Conservation (phyloP, 2,113 vertebrate genomes). For the Phalacrocorax pelagicus region DNA sequence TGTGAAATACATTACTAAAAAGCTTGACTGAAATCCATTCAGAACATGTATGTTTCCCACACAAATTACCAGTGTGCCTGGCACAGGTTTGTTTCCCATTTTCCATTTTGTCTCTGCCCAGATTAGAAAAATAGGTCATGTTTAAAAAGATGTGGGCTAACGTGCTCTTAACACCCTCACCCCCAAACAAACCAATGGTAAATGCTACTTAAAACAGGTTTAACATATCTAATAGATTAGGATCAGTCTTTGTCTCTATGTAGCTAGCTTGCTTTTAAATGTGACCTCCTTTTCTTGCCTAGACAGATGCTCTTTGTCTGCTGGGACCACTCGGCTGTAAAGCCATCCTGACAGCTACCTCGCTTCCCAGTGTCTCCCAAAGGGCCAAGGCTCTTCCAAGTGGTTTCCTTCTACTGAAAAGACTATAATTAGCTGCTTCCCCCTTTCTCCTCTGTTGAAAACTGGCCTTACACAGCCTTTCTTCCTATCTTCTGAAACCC, state of each 20-base stretch:
- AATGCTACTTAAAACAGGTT: conserved; percentile 19
- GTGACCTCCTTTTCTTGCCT: conserved; percentile 45
- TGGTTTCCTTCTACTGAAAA: conserved; percentile 28
- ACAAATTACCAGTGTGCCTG: neutral
- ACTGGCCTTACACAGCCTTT: neutral
- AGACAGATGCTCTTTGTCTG: conserved; percentile 47
- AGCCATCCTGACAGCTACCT: conserved; percentile 29
- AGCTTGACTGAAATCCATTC: neutral
- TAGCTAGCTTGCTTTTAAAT: conserved; percentile 10
- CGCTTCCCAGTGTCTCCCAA: neutral
- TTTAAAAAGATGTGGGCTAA: neutral
- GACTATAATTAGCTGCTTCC: conserved; percentile 49
- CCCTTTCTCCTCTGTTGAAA: conserved; percentile 3
- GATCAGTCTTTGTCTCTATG: conserved; percentile 9
- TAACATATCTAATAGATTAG: conserved; percentile 19
- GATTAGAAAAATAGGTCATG: neutral
- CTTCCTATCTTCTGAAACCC: neutral
- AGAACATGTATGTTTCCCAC: neutral
- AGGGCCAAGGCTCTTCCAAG: conserved; percentile 8
- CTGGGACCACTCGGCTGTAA: neutral
- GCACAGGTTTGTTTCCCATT: neutral
- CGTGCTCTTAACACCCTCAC: neutral
- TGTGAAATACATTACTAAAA: neutral
- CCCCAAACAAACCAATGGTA: neutral
- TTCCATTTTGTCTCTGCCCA: neutral